Evolutionary conservation across 2,113 vertebrate species (phyloP).

Genomic region (Nothocercus nigrocapillus): DNA sequence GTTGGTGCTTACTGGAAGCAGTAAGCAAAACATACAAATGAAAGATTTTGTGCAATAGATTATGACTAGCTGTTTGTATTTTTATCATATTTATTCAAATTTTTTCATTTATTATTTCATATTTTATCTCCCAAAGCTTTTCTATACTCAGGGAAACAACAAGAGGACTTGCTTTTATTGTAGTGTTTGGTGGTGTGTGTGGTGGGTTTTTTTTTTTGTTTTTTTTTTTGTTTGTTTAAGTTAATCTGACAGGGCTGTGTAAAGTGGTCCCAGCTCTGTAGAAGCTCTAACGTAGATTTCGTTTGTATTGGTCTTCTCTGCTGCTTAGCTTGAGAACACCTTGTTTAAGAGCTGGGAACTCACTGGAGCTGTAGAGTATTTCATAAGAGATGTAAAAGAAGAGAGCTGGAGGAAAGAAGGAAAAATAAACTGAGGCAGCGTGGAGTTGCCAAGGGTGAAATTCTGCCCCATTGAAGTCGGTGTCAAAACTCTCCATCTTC

Average conservation of each 20-base stretch:
- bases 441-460: not conserved
- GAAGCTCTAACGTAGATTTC: conserved; percentile 17
- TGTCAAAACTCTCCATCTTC: not conserved
- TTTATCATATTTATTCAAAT: not conserved
- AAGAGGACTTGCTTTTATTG: conserved; percentile 14
- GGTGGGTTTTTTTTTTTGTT: not conserved
- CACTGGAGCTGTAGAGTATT: not conserved
- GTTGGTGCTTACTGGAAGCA: not conserved
- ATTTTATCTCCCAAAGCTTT: conserved; percentile 2
- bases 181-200: not conserved
- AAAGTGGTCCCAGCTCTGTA: not conserved
- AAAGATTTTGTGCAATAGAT: not conserved
- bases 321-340: not conserved
- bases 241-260: not conserved
- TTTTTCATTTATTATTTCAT: too few relatives aligned
- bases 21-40: not conserved
- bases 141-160: not conserved
- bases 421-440: conserved; percentile 3
- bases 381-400: not conserved
- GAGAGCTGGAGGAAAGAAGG: not conserved
- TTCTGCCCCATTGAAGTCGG: not conserved
- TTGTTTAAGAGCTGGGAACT: not conserved
- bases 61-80: not conserved
- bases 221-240: not conserved
- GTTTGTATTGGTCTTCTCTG: not conserved